Evolutionary conservation across 2,113 vertebrate species (phyloP).

Genomic region (Ariopsis seemanni): DNA sequence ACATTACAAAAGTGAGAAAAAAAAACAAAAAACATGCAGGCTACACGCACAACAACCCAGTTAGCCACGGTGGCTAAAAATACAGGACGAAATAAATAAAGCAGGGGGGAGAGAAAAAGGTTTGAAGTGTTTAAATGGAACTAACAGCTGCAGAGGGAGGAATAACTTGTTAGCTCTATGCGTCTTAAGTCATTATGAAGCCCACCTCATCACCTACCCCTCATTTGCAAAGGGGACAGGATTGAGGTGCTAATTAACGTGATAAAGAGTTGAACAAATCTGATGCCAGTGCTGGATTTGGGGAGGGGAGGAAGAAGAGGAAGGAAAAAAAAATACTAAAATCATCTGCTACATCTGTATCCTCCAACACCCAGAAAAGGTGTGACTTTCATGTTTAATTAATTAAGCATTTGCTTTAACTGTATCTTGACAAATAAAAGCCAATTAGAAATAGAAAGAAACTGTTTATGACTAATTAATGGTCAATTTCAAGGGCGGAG

Average conservation of each 20-base stretch:
- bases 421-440: constrained; percentile 72
- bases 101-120: constrained; percentile 36
- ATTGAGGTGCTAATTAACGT: constrained; percentile 80
- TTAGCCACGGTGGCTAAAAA: constrained; percentile 41
- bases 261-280: constrained; percentile 79
- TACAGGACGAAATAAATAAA: constrained; percentile 43
- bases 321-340: constrained; percentile 27
- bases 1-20: constrained; percentile 8
- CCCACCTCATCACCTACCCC: constrained; percentile 72
- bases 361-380: constrained; percentile 72
- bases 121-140: constrained; percentile 70
- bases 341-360: constrained; percentile 71
- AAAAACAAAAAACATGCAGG: background rate
- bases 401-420: constrained; percentile 75
- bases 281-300: constrained; percentile 64
- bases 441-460: constrained; percentile 71
- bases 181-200: constrained; percentile 76
- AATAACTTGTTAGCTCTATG: constrained; percentile 76
- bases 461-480: constrained; percentile 74
- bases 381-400: constrained; percentile 79
- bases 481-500: constrained; percentile 64
- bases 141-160: constrained; percentile 75
- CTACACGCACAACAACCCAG: constrained; percentile 8
- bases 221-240: constrained; percentile 77
- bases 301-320: constrained; percentile 46